Evolutionary conservation across 2,113 vertebrate genomes (phyloP), one percentile per base, ranked within the genome.

Genomic region (Rhombomys opimus): DNA sequence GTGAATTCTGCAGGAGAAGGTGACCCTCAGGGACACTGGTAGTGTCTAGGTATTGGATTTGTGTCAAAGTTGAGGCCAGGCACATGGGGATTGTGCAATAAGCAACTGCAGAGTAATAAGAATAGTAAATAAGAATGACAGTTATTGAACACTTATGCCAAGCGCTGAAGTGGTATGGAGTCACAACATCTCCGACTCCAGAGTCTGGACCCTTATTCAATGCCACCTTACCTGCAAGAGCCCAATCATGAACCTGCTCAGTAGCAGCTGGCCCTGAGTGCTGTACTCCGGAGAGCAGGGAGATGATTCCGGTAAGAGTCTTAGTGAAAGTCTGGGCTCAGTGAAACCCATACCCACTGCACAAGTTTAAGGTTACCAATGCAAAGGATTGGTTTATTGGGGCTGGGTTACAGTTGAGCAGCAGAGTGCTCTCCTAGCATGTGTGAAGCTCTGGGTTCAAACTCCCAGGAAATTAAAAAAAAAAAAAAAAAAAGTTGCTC

Each of bases 31-130:
- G 73, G 38, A 35, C 7, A 86, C 81, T 30, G 15, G 68, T 54
- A 12, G 54, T 75, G 72, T 87, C 81, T 20, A 38, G 70, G 73
- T 52, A 70, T 18, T 52, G 80, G 80, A 54, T 88, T 63, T 92
- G n/a, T 89, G 93, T 97, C 90, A 76, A 78, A 95, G 32, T 61
- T 38, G n/a, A 94, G 63, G 95, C 72, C 89, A 84, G 57, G 30
- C 32, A 46, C 78, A 25, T 6, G 9, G 25, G 41, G 85, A 61
- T 77, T 92, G 73, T 12, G 54, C 94, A 65, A 70, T 92, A 93
- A 91, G 72, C 81, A 61, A 32, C 81, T n/a, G 27, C 22, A 35
- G 46, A 92, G 32, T 65, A 81, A 93, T 27, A 63, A 46, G 25
- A 70, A 9, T 32, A 82, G 97, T 92, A 92, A 94, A 82, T 77